These are phyloP conservation scores for Drosophila funebris DNA, from an alignment of 1,140 invertebrate genomes.

Conservation along the genomic window DNA sequence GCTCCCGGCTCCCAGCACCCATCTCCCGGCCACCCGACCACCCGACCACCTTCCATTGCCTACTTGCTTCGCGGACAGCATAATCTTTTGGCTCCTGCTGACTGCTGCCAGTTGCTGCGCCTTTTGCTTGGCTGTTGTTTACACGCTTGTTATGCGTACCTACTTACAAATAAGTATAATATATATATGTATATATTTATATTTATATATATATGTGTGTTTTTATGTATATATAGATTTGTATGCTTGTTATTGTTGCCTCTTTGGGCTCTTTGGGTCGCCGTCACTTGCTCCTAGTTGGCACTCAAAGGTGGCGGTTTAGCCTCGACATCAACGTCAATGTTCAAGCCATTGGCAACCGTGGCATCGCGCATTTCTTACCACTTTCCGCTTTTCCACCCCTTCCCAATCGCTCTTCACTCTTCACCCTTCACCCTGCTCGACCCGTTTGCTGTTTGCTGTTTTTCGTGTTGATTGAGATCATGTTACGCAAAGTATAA, in stretches of 20 bases:
- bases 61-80: not conserved
- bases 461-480: conserved; percentile 81
- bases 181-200: conserved; percentile 41
- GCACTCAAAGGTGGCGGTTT: conserved; percentile 63
- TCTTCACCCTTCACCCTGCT: conserved; percentile 62
- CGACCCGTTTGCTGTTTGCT: conserved; percentile 44
- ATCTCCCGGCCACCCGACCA: conserved; percentile 6
- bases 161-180: conserved; percentile 56
- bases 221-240: conserved; percentile 27
- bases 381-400: not conserved
- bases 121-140: conserved; percentile 60
- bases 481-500: conserved; percentile 83
- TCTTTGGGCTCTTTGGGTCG: conserved; percentile 4
- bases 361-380: conserved; percentile 46
- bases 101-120: conserved; percentile 16
- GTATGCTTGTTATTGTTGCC: conserved; percentile 48
- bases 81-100: conserved; percentile 13
- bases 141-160: conserved; percentile 73
- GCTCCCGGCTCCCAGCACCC: not conserved
- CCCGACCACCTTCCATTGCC: not conserved
- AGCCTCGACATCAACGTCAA: conserved; percentile 58
- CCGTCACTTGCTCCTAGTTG: conserved; percentile 9
- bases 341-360: conserved; percentile 62
- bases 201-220: conserved; percentile 36
- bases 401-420: conserved; percentile 2